These are phyloP conservation scores for Hemaris fuciformis DNA, from an alignment of 2,888 invertebrate species.

Conservation along the genomic window DNA sequence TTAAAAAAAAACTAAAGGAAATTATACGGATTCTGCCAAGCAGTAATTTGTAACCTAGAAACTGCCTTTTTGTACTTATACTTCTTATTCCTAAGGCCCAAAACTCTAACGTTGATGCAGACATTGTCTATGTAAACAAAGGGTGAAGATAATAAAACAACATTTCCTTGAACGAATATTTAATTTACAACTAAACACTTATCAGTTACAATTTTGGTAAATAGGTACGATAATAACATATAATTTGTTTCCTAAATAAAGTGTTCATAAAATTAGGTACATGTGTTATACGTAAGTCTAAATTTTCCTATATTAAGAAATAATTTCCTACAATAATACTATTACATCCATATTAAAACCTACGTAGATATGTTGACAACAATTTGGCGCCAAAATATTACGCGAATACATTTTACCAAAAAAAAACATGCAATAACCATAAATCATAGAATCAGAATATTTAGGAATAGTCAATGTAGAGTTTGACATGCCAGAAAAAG, in stretches of 20 bases:
- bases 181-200: neutral
- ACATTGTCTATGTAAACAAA: no score
- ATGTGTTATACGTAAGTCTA: constrained; percentile 5
- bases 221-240: neutral
- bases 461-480: neutral
- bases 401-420: neutral
- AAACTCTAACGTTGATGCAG: no score
- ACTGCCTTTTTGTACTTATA: no score
- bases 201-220: neutral
- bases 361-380: neutral
- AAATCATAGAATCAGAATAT: neutral
- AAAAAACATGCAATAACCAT: neutral
- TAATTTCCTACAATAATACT: neutral
- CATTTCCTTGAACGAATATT: no score
- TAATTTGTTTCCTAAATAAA: neutral
- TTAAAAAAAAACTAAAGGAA: no score
- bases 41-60: no score
- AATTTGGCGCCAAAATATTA: no score
- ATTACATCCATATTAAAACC: neutral
- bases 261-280: neutral
- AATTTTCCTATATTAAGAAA: neutral
- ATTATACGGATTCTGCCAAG: no score
- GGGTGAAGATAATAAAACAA: neutral
- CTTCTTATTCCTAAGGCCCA: no score
- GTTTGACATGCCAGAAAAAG: neutral